Evolutionary conservation across 92 coral and sea anemone species (phyloP), one percentile per base, ranked within the genome.

Genomic region (Zoanthus solanderi): DNA sequence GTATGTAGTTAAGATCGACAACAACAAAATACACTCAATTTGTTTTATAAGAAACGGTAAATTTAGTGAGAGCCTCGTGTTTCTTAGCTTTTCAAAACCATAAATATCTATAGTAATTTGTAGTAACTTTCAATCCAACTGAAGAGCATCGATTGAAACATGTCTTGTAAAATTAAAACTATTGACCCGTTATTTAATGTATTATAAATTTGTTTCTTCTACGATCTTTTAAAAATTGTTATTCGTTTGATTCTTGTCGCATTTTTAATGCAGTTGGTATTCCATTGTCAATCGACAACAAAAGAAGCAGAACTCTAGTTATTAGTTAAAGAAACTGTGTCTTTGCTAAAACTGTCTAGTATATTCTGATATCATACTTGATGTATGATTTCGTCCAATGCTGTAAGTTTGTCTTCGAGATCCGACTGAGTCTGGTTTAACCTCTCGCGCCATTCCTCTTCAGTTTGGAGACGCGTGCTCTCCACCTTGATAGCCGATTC

Each of bases 401-500:
- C 78, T 23, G 78, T 80, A 8, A 91, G 84, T 77, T 88, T 95
- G 29, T 72, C 83, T 48, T 87, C 92, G 73, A 91, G 92, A 82
- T 82, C 78, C 72, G 76, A 81, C 54, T 88, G 93, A 83, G 92
- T 45, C 79, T 92, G 88, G 17, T 94, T 86, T 34, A 94, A 61
- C 82, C 93, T 97, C 32, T 89, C 91, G 75, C 89, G 91, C 95
- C 95, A 95, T 53, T 93, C 96, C 42, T 90, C 85, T 78, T 95
- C 99, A 16, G 96, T 91, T 88, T 97, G 97, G 82, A 97, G 89
- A 42, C 98, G 93, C 52, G 95, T 86, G 44, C 89, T 88, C 86
- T 97, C 98, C 60, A 95, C 96, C 84, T 91, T 95, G 88, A 97
- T 92, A 61, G 95, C 98, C 61, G 95, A 90, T 72, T 97, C 99